phyloP scores from a whole-genome alignment of 2,113 vertebrate genomes.

The Cottus gobio region DNA sequence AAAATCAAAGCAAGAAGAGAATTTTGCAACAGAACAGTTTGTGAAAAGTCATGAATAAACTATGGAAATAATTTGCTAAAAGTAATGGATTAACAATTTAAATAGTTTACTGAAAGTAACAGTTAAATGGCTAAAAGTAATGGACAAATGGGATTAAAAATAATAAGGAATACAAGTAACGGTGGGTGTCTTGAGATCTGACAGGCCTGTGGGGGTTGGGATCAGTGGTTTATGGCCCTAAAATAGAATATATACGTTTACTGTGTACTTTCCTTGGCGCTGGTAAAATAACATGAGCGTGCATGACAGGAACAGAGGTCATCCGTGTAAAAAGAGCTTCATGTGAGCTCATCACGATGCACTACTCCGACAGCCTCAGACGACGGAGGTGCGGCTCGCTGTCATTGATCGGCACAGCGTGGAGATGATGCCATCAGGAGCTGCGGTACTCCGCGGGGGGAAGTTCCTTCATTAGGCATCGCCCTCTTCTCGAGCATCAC shows the following conservation, averaged over 20 bases:
- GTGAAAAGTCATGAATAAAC: neutral
- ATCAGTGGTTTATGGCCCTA: too few relatives aligned
- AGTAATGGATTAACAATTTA: neutral
- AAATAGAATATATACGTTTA: too few relatives aligned
- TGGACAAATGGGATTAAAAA: too few relatives aligned
- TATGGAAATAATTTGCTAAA: neutral
- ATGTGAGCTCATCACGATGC: neutral
- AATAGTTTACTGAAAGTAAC: neutral
- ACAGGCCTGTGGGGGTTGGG: too few relatives aligned
- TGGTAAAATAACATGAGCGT: neutral
- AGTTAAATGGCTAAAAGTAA: neutral
- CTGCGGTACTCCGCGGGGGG: neutral
- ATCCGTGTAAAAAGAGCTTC: neutral
- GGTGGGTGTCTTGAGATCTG: too few relatives aligned
- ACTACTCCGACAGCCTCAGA: neutral
- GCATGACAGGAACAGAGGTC: neutral
- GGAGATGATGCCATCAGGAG: constrained; percentile 13
- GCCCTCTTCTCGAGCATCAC: neutral
- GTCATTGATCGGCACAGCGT: neutral
- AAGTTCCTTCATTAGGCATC: neutral
- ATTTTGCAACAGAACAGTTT: too few relatives aligned
- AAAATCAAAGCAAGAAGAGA: too few relatives aligned
- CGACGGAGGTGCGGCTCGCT: constrained; percentile 1
- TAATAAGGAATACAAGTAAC: too few relatives aligned
- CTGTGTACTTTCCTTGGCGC: neutral